Evolutionary conservation across 2,113 vertebrate genomes (phyloP).

Genomic region (Melanostigma gelatinosum): DNA sequence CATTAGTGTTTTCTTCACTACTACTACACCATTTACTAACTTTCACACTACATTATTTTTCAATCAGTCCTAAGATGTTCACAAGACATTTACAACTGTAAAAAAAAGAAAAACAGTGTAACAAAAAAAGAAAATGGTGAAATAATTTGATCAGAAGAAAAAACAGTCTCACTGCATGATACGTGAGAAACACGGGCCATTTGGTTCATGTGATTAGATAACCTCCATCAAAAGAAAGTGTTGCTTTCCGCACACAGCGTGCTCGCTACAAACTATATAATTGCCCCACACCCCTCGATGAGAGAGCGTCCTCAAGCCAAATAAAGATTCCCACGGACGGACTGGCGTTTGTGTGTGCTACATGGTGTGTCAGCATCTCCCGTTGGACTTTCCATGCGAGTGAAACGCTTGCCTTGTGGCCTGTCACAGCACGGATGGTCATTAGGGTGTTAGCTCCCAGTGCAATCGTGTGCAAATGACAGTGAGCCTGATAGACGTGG

Average conservation of each 20-base stretch:
- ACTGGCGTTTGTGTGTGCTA: constrained; percentile 48
- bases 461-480: constrained; percentile 62
- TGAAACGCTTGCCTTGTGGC: constrained; percentile 44
- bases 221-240: constrained; percentile 10
- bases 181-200: not conserved
- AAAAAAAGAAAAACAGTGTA: not conserved
- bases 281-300: constrained; percentile 16
- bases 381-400: constrained; percentile 49
- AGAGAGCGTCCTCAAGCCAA: constrained; percentile 60
- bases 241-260: constrained; percentile 38
- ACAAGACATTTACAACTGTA: not conserved
- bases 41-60: not conserved
- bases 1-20: not conserved
- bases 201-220: not conserved
- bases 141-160: not conserved
- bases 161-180: not conserved
- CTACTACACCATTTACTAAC: not conserved
- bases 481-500: constrained; percentile 39
- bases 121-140: not conserved
- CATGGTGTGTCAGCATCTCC: constrained; percentile 60
- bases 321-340: constrained; percentile 65
- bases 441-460: constrained; percentile 59
- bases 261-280: constrained; percentile 11
- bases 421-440: constrained; percentile 64
- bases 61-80: not conserved